Conservation (phyloP, 1,140 invertebrate species). For the Megathymus violae region DNA sequence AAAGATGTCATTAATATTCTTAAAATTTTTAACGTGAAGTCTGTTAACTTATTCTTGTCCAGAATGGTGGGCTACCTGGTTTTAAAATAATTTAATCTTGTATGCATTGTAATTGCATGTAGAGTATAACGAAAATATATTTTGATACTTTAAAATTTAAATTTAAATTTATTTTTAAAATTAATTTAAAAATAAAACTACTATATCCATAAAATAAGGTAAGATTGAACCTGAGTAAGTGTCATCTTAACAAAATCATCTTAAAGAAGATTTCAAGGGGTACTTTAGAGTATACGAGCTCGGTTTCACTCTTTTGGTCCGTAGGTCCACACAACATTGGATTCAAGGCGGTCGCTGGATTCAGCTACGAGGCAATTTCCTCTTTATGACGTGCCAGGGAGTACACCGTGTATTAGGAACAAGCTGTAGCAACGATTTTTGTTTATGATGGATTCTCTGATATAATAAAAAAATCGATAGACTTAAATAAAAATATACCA, state of each 20-base stretch:
- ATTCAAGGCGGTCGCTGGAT: conserved; percentile 65
- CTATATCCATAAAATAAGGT: conserved; percentile 4
- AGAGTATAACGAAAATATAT: no score
- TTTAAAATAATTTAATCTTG: no score
- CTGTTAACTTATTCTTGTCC: no score
- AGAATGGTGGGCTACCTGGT: no score
- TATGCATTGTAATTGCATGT: no score
- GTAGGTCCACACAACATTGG: conserved; percentile 53
- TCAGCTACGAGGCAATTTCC: conserved; percentile 79
- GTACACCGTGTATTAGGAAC: conserved; percentile 57
- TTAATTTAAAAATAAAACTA: no score
- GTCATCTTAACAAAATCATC: not conserved
- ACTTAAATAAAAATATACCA: no score
- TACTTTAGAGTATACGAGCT: conserved; percentile 39
- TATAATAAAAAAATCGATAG: no score
- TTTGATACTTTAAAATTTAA: no score
- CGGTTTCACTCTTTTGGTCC: conserved; percentile 47
- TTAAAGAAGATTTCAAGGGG: conserved; percentile 1
- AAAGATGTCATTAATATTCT: no score
- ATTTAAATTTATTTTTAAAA: no score
- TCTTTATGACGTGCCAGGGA: conserved; percentile 71
- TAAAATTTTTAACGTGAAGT: no score
- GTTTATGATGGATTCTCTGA: not conserved
- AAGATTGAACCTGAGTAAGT: conserved; percentile 3
- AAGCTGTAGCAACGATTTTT: conserved; percentile 48